Evolutionary conservation across 2,888 invertebrate species (phyloP).

Genomic region (Dasypolia templi): DNA sequence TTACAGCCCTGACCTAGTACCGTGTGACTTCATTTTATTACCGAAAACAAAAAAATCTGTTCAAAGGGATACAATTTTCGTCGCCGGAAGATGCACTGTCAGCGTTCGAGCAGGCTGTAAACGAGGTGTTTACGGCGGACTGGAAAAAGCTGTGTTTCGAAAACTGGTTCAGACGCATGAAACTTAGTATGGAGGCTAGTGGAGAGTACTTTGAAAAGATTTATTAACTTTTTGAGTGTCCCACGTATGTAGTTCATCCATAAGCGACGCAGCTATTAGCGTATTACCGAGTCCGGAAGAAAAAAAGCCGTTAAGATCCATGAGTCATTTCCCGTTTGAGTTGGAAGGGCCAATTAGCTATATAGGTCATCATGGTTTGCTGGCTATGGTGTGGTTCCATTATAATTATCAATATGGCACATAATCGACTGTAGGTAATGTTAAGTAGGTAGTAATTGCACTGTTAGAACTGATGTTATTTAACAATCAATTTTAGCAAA

Average conservation of each 20-base stretch:
- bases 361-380: constrained; percentile 39
- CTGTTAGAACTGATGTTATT: neutral
- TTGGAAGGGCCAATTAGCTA: constrained; percentile 45
- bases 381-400: neutral
- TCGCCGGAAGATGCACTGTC: too few species aligned
- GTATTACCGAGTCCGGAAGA: constrained; percentile 41
- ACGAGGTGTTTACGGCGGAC: too few species aligned
- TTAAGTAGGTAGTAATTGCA: neutral
- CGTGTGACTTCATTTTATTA: too few species aligned
- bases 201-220: too few species aligned
- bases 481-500: neutral
- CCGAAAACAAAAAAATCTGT: too few species aligned
- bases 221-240: too few species aligned
- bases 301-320: constrained; percentile 40
- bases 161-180: too few species aligned
- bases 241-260: neutral
- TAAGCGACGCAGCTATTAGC: constrained; percentile 11
- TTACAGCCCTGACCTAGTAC: too few species aligned
- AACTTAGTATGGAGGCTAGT: too few species aligned
- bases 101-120: too few species aligned
- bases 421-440: neutral
- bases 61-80: too few species aligned
- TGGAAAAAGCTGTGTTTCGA: too few species aligned
- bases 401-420: constrained; percentile 22
- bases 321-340: constrained; percentile 45